Conservation (phyloP, 2,797 vertebrate species). For the Xenopus petersii region DNA sequence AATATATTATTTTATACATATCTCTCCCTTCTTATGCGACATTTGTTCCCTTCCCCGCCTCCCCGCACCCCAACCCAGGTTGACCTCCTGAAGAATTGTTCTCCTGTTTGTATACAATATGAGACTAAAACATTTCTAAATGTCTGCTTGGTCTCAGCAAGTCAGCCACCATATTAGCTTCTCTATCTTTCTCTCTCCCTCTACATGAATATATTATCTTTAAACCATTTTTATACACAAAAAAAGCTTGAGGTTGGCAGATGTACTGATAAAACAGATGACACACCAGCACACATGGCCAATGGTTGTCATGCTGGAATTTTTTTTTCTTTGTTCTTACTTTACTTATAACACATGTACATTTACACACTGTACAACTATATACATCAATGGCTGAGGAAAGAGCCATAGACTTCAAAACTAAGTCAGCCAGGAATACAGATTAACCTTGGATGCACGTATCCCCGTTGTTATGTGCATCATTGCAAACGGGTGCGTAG, state of each 20-base stretch:
- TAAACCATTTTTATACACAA: conserved; percentile 56
- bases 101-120: conserved; percentile 70
- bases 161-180: conserved; percentile 73
- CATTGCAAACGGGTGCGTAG: conserved; percentile 23
- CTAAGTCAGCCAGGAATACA: conserved; percentile 43
- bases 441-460: conserved; percentile 39
- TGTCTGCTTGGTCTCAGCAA: conserved; percentile 72
- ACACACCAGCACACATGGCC: conserved; percentile 49
- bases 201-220: conserved; percentile 65
- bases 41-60: conserved; percentile 43
- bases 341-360: conserved; percentile 33
- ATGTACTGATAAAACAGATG: conserved; percentile 51
- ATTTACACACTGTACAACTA: conserved; percentile 88
- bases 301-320: conserved; percentile 52
- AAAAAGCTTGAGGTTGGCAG: conserved; percentile 46
- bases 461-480: conserved; percentile 48
- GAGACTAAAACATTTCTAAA: conserved; percentile 48
- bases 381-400: conserved; percentile 81
- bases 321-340: conserved; percentile 42
- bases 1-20: conserved; percentile 61
- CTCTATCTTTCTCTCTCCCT: conserved; percentile 54
- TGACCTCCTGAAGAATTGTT: conserved; percentile 66
- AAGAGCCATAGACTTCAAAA: conserved; percentile 45
- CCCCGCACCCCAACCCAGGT: conserved; percentile 62
- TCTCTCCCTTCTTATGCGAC: conserved; percentile 34